These are phyloP conservation scores for Tetranychus cinnabarinus DNA, from an alignment of 1,140 invertebrate species.

Conservation along the genomic window DNA sequence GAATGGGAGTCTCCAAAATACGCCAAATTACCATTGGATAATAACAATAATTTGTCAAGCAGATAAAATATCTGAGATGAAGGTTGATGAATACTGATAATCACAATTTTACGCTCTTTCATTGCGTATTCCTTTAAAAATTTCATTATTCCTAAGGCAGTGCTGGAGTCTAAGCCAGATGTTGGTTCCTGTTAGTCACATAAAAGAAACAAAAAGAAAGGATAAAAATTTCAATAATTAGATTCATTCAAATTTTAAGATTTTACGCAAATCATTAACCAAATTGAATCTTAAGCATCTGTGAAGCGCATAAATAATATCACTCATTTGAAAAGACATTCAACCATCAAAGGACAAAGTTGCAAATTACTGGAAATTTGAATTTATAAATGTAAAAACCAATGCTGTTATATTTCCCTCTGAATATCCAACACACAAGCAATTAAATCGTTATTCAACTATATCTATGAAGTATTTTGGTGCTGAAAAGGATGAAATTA, in stretches of 20 bases:
- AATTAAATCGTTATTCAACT: too few species aligned
- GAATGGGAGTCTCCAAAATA: constrained; percentile 52
- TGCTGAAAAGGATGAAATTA: too few species aligned
- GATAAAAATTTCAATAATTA: not conserved
- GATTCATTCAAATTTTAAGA: not conserved
- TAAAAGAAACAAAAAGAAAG: not conserved
- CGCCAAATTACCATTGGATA: constrained; percentile 48
- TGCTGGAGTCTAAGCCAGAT: constrained; percentile 58
- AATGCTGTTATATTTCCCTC: too few species aligned
- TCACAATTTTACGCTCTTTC: constrained; percentile 50
- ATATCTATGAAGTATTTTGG: too few species aligned
- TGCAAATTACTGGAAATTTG: too few species aligned
- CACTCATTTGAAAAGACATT: too few species aligned
- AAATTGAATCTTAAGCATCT: not conserved
- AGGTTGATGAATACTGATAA: constrained; percentile 61
- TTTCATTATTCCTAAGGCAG: constrained; percentile 45
- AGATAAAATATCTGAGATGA: constrained; percentile 69
- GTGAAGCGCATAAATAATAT: not conserved
- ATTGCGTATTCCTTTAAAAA: constrained; percentile 47
- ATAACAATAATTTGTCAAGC: constrained; percentile 51
- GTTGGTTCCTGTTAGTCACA: constrained; percentile 43
- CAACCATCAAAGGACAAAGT: too few species aligned
- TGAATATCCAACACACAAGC: too few species aligned
- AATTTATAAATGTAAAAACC: too few species aligned
- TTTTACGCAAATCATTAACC: not conserved